A percentile compares a stretch with the other conserved stretches of the same genome.
phyloP scores from a whole-genome alignment of 2,797 vertebrate genomes.

The Chelon labrosus region DNA sequence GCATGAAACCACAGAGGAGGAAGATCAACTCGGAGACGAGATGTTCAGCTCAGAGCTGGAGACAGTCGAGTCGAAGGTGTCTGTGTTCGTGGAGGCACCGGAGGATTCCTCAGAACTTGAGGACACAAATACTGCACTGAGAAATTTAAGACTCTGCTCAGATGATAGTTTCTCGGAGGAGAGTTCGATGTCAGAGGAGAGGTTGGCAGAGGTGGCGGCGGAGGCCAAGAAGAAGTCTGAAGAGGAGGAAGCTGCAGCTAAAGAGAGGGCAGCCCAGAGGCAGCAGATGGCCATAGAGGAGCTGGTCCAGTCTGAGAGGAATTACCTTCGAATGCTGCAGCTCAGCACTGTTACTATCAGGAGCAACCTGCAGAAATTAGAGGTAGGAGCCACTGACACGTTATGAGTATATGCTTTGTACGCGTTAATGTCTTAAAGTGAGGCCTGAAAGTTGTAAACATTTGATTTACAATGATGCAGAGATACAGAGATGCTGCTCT shows the following conservation, averaged over 20 bases:
- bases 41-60: slow-evolving; percentile 19
- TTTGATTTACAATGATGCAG: background rate
- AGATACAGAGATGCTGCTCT: background rate
- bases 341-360: slow-evolving; percentile 87
- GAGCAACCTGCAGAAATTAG: slow-evolving; percentile 84
- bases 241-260: slow-evolving; percentile 64
- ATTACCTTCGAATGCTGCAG: slow-evolving; percentile 88
- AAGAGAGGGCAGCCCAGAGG: slow-evolving; percentile 79
- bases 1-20: background rate
- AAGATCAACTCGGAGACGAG: slow-evolving; percentile 26
- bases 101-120: background rate
- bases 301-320: slow-evolving; percentile 90
- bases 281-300: slow-evolving; percentile 88
- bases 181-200: slow-evolving; percentile 23
- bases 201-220: slow-evolving; percentile 40
- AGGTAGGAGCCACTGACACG: slow-evolving; percentile 69
- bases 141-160: slow-evolving; percentile 16
- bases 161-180: slow-evolving; percentile 67
- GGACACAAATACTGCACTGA: slow-evolving; percentile 17
- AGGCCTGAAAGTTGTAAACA: no score
- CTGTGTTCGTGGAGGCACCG: slow-evolving; percentile 24
- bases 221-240: slow-evolving; percentile 50
- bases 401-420: no score
- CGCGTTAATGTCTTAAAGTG: no score
- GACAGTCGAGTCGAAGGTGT: background rate